These are phyloP conservation scores for Semnornis frantzii DNA, from an alignment of 2,113 vertebrate species.

Conservation along the genomic window DNA sequence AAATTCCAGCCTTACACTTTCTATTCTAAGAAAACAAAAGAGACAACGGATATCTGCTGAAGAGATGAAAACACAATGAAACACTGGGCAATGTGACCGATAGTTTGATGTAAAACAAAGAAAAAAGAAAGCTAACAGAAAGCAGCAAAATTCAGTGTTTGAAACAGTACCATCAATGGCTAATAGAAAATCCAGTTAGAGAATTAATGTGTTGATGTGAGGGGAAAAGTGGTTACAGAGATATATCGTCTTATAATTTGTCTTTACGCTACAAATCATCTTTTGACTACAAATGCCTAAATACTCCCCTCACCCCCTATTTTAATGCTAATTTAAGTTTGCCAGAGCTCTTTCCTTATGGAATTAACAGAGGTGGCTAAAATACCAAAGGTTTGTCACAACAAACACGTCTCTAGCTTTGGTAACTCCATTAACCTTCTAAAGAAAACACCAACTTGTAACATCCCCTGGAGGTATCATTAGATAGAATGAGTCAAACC, in stretches of 20 bases:
- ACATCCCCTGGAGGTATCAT: background rate
- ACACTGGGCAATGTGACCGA: background rate
- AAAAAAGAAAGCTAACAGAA: background rate
- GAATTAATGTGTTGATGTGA: background rate
- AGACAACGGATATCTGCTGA: background rate
- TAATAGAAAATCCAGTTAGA: background rate
- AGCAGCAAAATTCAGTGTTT: background rate
- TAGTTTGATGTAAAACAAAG: background rate
- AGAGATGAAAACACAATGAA: background rate
- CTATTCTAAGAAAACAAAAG: background rate
- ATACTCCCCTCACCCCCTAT: background rate
- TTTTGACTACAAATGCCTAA: background rate
- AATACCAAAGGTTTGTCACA: background rate
- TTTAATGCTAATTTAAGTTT: background rate
- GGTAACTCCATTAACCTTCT: background rate
- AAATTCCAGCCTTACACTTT: background rate
- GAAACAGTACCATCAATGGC: background rate
- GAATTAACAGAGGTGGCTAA: background rate
- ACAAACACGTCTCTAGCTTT: background rate
- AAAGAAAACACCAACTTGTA: background rate
- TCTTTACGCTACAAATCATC: background rate
- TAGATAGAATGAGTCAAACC: background rate
- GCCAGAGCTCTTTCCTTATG: background rate
- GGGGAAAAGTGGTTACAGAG: background rate
- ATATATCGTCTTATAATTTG: background rate